phyloP scores from a whole-genome alignment of 2,797 vertebrate genomes.

The Remorina albescens region DNA sequence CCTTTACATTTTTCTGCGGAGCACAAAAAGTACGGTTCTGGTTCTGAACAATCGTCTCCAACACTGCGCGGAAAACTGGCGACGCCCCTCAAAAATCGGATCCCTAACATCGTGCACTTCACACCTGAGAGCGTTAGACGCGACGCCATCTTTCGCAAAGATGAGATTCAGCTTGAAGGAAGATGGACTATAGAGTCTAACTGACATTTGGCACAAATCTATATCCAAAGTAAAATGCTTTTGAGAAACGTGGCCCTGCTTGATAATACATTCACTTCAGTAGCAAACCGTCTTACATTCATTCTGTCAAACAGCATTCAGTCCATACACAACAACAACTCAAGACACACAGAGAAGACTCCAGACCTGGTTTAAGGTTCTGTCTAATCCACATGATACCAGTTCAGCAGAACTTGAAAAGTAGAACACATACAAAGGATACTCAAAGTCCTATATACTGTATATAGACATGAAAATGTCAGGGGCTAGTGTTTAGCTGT shows the following conservation, averaged over 20 bases:
- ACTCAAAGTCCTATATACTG: constrained; percentile 15
- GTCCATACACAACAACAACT: constrained; percentile 7
- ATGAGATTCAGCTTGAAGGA: not conserved
- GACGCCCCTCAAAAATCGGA: not conserved
- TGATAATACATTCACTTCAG: constrained; percentile 64
- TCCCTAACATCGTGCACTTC: not conserved
- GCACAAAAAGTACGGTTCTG: not conserved
- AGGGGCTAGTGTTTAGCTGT: constrained; percentile 3
- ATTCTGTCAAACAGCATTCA: constrained; percentile 48
- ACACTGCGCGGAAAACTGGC: constrained; percentile 9
- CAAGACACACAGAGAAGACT: constrained; percentile 16
- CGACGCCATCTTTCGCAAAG: constrained; percentile 3
- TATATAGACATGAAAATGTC: too few relatives aligned
- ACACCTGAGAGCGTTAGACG: constrained; percentile 11
- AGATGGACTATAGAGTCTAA: not conserved
- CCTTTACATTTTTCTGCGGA: not conserved
- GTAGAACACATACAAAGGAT: constrained; percentile 7
- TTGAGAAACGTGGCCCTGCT: constrained; percentile 30
- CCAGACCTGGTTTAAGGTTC: constrained; percentile 36
- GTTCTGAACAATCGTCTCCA: constrained; percentile 1
- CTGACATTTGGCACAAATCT: constrained; percentile 50
- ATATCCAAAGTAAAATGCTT: constrained; percentile 28
- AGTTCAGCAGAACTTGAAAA: constrained; percentile 32
- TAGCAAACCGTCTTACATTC: constrained; percentile 68
- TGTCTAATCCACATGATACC: constrained; percentile 37